Conservation (phyloP, 2,888 invertebrate species). For the Rhagonycha lutea region DNA sequence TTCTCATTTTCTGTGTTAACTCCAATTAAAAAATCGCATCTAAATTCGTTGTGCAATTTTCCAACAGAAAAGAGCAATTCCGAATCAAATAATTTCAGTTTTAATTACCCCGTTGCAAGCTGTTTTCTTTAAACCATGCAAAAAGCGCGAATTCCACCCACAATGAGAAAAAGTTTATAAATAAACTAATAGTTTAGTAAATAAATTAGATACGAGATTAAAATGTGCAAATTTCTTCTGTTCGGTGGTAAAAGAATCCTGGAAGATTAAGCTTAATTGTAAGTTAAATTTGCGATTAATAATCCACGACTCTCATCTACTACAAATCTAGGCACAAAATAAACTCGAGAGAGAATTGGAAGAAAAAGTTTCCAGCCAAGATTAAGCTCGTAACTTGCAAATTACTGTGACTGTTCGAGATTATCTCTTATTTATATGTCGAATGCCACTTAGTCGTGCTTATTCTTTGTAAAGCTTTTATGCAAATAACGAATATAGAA, state of each 20-base stretch:
- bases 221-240: background rate
- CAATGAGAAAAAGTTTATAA: background rate
- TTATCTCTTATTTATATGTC: conserved; percentile 35
- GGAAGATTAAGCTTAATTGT: conserved; percentile 47
- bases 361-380: conserved; percentile 34
- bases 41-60: background rate
- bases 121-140: background rate
- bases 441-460: conserved; percentile 20
- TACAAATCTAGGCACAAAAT: conserved; percentile 35
- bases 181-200: background rate
- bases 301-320: conserved; percentile 41
- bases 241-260: conserved; percentile 8
- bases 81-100: background rate
- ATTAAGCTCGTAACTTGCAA: conserved; percentile 39
- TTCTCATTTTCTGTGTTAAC: background rate
- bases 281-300: conserved; percentile 46
- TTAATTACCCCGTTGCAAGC: background rate
- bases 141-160: background rate
- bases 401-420: conserved; percentile 32
- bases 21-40: background rate
- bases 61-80: background rate
- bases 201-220: background rate
- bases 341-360: conserved; percentile 30
- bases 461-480: conserved; percentile 20
- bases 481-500: conserved; percentile 6